Conservation (phyloP, 2,797 vertebrate species). For the Loris lydekkerianus region DNA sequence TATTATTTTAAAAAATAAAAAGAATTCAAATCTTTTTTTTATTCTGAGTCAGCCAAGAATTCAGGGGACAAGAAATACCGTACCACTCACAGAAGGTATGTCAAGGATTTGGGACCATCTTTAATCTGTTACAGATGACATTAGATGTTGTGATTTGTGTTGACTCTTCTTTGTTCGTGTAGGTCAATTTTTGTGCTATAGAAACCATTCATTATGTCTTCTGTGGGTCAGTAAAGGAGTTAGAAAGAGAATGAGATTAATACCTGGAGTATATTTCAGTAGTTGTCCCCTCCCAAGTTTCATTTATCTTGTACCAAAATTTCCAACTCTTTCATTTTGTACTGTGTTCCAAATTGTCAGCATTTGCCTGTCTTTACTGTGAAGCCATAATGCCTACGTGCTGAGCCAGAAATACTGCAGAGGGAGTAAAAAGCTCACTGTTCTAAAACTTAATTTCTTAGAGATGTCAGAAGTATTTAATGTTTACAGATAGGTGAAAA, state of each 20-base stretch:
- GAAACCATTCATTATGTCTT: background rate
- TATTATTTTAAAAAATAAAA: background rate
- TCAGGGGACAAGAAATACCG: background rate
- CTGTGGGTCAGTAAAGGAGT: background rate
- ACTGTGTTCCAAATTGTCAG: constrained; percentile 13
- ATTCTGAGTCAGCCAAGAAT: background rate
- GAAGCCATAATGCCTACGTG: constrained; percentile 15
- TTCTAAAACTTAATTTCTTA: constrained; percentile 27
- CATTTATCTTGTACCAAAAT: background rate
- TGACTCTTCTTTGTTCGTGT: constrained; percentile 24
- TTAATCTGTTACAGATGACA: background rate
- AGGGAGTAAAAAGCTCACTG: constrained; percentile 10
- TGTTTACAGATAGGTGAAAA: constrained; percentile 46
- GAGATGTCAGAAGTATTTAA: constrained; percentile 18
- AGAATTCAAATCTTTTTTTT: background rate
- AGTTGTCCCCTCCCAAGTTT: background rate
- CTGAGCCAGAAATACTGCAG: constrained; percentile 52
- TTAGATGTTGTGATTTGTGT: background rate
- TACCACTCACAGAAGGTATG: background rate
- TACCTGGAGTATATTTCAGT: background rate
- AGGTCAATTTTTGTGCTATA: background rate
- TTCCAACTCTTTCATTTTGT: background rate
- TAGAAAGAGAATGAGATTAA: constrained; percentile 39
- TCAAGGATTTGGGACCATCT: background rate
- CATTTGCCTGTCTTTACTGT: background rate